Evolutionary conservation across 2,888 invertebrate species (phyloP), one percentile per base, ranked within the genome.

Genomic region (Asteroscopus sphinx): DNA sequence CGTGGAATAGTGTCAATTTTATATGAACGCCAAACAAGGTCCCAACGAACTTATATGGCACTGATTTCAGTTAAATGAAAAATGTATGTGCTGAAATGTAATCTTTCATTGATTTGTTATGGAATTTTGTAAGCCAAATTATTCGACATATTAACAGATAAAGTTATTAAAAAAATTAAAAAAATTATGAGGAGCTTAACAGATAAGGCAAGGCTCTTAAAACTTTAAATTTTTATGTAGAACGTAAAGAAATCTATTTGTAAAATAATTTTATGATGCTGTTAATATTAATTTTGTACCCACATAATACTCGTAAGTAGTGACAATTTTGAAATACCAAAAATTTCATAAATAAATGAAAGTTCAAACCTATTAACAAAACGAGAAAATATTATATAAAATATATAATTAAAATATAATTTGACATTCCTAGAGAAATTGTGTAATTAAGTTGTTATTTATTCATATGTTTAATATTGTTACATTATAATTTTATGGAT

Each of bases 371-470:
- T 46, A 57, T 54, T 13, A 33, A 44, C 26, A 11, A 37, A 39
- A 48, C 0, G 4, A 30, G 32, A 13, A 39, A 49, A 13, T 33
- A 32, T 28, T 2, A 39, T 39, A 32, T 51, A 44, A 52, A n/a
- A 36, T 53, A 36, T 26, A n/a, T 30, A 21, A 30, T 37, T 6
- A 39, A 42, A 48, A 63, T 60, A 61, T 64, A 1, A 57, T 65
- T 68, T 71, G 45, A 59, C 52, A 74, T 76, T 72, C 74, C 80
- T 33, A 48, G 53, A 79, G 81, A 81, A 83, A 81, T 83, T 83
- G 77, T 57, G 36, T 66, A 52, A 59, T 63, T 80, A 64, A 42
- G 51, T 70, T 76, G 63, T 81, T 73, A 58, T 49, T 25, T 49
- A 46, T 58, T 65, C 33, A 66, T 59, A 73, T 61, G 13, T 68